Base-by-base conservation (phyloP, 2,113 vertebrate genomes). In the Ciconia boyciana region DNA sequence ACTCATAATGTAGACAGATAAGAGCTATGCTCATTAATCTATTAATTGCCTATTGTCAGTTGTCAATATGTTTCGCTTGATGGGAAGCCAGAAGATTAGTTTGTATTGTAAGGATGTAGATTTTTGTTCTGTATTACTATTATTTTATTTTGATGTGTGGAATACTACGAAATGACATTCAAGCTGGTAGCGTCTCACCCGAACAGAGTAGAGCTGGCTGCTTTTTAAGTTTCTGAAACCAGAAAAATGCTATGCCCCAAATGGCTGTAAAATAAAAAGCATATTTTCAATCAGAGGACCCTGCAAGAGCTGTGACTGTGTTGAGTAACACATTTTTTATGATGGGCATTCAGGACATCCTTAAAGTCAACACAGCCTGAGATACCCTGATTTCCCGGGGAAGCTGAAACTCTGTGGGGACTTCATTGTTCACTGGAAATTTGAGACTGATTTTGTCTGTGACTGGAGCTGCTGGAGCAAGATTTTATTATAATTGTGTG, bases 31-130 rank as follows among this genome's bases (percentile, higher is more conserved):
- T 96, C 96, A 96, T 97, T 98, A 97, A 97, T 97, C 96, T 97
- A 97, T 97, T 98, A 98, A 98, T 97, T 97, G 93, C 96, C 95
- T 95, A 97, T 97, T 97, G 97, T 97, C 92, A 94, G 80, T 94
- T 97, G 95, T 96, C 97, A 97, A 94, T 96, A 96, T 87, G 96
- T 60, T 96, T 96, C 49, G 8, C 95, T 97, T 96, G 96, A 97
- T 97, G 96, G 89, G 87, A 96, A 93, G 87, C 72, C 1, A 3
- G 89, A 93, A 97, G 95, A 97, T 98, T 94, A 97, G 49, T 87
- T 97, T 93, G 93, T 93, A 97, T 96, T 97, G 93, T 97, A n/a
- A 92, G 43, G 83, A 70, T 94, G 87, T 94, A 64, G 54, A 88
- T 94, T 94, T 96, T 94, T 93, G 79, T 95, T 71, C 81, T 82